Evolutionary conservation across 2,797 vertebrate species (phyloP).

Genomic region (Periophthalmus magnuspinnatus): DNA sequence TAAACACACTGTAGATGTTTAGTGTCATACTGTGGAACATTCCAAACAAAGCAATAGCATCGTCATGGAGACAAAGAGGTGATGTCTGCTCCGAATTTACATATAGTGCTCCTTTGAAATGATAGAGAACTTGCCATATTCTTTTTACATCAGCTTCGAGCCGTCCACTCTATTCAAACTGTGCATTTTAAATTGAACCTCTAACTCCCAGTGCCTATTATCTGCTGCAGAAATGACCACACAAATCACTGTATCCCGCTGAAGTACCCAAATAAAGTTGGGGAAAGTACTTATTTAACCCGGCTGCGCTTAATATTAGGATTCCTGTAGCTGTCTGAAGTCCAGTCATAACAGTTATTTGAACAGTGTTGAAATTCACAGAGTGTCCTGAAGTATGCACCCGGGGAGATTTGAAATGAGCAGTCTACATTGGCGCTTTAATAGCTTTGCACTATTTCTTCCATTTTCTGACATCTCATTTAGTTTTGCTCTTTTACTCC

Average conservation of each 20-base stretch:
- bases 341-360: slow-evolving; percentile 31
- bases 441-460: slow-evolving; percentile 51
- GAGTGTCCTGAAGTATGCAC: slow-evolving; percentile 28
- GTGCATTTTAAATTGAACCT: neutral
- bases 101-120: neutral
- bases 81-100: neutral
- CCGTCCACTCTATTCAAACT: neutral
- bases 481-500: slow-evolving; percentile 60
- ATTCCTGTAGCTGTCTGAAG: slow-evolving; percentile 28
- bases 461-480: slow-evolving; percentile 63
- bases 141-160: neutral
- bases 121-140: neutral
- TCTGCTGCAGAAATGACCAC: neutral
- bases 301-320: slow-evolving; percentile 37
- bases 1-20: too few species aligned
- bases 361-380: slow-evolving; percentile 28
- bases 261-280: slow-evolving; percentile 9
- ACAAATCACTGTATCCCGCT: slow-evolving; percentile 5
- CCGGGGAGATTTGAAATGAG: slow-evolving; percentile 49
- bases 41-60: too few species aligned
- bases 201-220: neutral
- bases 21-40: too few species aligned
- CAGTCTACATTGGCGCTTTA: slow-evolving; percentile 31
- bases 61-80: too few species aligned
- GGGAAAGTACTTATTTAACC: slow-evolving; percentile 33